Evolutionary conservation across 1,140 invertebrate species (phyloP).

Genomic region (Cydia amplana): DNA sequence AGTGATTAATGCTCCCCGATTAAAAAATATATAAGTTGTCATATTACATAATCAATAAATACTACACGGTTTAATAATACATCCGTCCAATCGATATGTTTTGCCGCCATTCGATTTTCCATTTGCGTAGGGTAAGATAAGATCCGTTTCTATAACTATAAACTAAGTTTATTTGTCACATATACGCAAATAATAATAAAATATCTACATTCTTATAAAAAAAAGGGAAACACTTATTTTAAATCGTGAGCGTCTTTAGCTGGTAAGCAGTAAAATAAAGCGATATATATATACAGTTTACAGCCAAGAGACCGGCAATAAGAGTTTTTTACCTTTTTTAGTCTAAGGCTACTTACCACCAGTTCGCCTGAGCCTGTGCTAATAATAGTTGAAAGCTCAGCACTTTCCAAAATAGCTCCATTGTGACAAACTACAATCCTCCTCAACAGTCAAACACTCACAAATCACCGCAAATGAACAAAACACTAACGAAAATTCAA

Average conservation of each 20-base stretch:
- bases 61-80: too few species aligned
- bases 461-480: slow-evolving; percentile 59
- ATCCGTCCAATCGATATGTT: too few species aligned
- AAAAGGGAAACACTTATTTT: too few species aligned
- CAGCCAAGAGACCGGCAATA: background rate
- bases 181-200: too few species aligned
- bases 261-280: slow-evolving; percentile 15
- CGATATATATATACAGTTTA: slow-evolving; percentile 23
- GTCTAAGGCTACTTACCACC: slow-evolving; percentile 64
- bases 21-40: too few species aligned
- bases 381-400: slow-evolving; percentile 62
- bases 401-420: slow-evolving; percentile 72
- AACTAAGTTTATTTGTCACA: too few species aligned
- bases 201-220: too few species aligned
- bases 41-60: too few species aligned
- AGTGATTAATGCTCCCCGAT: too few species aligned
- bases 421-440: slow-evolving; percentile 54
- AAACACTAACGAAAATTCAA: slow-evolving; percentile 50
- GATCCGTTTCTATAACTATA: too few species aligned
- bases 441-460: slow-evolving; percentile 56
- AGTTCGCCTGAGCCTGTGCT: slow-evolving; percentile 61
- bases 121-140: too few species aligned
- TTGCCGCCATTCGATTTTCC: too few species aligned
- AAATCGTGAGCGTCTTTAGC: background rate
- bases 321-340: slow-evolving; percentile 10